Evolutionary conservation across 2,113 vertebrate species (phyloP).

Genomic region (Brachyhypopomus occidentalis): DNA sequence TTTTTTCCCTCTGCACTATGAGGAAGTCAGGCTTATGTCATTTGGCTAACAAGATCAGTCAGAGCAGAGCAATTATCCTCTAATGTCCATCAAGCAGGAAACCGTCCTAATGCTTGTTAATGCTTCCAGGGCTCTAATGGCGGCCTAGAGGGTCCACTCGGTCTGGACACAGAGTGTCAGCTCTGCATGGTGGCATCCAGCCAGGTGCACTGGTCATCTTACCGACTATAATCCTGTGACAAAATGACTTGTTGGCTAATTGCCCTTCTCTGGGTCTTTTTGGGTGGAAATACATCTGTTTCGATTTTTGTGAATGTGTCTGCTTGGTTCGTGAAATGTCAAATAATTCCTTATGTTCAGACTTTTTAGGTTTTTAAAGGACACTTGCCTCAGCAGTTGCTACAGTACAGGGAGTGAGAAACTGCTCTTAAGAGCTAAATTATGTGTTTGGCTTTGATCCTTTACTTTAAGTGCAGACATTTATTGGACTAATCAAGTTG

Average conservation of each 20-base stretch:
- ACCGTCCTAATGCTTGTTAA: slow-evolving; percentile 48
- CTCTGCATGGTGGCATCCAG: not conserved
- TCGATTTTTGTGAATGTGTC: not conserved
- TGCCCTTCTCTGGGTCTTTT: not conserved
- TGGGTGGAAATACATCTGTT: not conserved
- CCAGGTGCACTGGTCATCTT: slow-evolving; percentile 13
- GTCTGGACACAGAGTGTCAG: slow-evolving; percentile 9
- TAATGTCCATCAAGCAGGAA: slow-evolving; percentile 52
- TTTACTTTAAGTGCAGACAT: not conserved
- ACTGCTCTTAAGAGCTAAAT: not conserved
- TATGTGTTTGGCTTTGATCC: not conserved
- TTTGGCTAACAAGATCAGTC: slow-evolving; percentile 49
- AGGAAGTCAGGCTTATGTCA: slow-evolving; percentile 38
- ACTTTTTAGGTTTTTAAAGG: too few relatives aligned
- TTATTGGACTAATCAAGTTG: not conserved
- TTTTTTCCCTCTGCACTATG: slow-evolving; percentile 21
- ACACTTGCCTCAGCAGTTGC: too few relatives aligned
- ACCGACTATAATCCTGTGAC: slow-evolving; percentile 1
- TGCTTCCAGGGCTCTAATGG: slow-evolving; percentile 48
- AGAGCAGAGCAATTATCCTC: slow-evolving; percentile 43
- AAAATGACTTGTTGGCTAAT: not conserved
- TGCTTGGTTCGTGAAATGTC: not conserved
- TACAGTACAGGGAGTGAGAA: not conserved
- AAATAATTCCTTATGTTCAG: not conserved
- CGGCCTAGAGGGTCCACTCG: slow-evolving; percentile 37